Evolutionary conservation across 1,140 invertebrate genomes (phyloP), one percentile per base, ranked within the genome.

Genomic region (Sitobion miscanthi): DNA sequence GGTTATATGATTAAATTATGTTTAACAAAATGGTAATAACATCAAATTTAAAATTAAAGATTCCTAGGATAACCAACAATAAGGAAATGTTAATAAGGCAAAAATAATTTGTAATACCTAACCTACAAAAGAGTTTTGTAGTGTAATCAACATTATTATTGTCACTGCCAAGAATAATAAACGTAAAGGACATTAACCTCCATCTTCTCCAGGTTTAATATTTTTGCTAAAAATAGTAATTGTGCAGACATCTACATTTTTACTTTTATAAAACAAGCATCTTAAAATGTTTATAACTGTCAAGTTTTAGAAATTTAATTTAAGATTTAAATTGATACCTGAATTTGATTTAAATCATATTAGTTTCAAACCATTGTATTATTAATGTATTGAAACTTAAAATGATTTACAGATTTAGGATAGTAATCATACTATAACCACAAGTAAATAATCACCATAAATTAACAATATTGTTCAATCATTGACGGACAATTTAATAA

Each of bases 141-240:
- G 21, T 38, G 57, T 89, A 57, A 57, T 90, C n/a, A 62, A 90
- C 17, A 90, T 42, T 42, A n/a, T 17, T 69, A 90, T 69, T 90
- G 8, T 90, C 69, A 90, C 89, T 90, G 89, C 89, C 89, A 90
- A 90, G 89, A 69, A 90, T 69, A 90, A 62, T 90, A 69, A 69
- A 90, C 25, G 25, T 47, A 90, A 69, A n/a, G 89, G 89, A 90
- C 89, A 45, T 83, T 92, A 77, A 92, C 62, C 90, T 92, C 90
- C 90, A 77, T 20, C 8, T 92, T 82, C 77, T 92, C 90, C 90
- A 83, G 62, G 90, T 92, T 92, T 47, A 25, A 83, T 92, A 92
- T 82, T 92, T 82, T 25, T 38, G 9, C 62, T 92, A 92, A 83
- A 87, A 94, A 91, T 86, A 86, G 93, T 87, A 92, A 94, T 85